phyloP scores from a whole-genome alignment of 2,797 vertebrate species.

The Poeciliopsis turneri region DNA sequence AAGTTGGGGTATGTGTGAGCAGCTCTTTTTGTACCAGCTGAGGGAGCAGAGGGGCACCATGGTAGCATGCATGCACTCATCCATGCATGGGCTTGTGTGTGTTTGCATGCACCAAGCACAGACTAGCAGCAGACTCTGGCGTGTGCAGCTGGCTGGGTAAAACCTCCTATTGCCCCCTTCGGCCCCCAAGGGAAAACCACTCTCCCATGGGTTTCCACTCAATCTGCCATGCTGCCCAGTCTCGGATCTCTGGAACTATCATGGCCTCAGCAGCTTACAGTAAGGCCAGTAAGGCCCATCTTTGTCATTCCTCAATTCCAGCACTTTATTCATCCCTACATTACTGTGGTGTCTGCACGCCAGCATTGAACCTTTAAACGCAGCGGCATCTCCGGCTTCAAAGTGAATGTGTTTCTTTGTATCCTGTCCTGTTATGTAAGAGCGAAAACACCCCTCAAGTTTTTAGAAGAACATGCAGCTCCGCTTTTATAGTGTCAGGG shows the following conservation, averaged over 20 bases:
- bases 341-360: conserved; percentile 21
- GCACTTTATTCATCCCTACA: conserved; percentile 15
- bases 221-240: conserved; percentile 61
- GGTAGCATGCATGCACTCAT: conserved; percentile 24
- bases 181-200: conserved; percentile 65
- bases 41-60: conserved; percentile 66
- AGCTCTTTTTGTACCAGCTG: conserved; percentile 71
- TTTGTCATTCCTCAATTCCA: neutral
- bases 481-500: conserved; percentile 13
- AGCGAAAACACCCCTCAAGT: conserved; percentile 22
- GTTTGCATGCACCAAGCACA: conserved; percentile 43
- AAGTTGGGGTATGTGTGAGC: conserved; percentile 8
- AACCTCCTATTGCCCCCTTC: conserved; percentile 62
- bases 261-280: conserved; percentile 30
- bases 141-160: conserved; percentile 82
- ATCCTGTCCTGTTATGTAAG: conserved; percentile 16
- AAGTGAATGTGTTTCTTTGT: conserved; percentile 28
- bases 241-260: conserved; percentile 41
- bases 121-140: conserved; percentile 75
- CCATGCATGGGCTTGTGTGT: conserved; percentile 15
- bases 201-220: conserved; percentile 69
- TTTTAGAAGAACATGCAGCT: conserved; percentile 20
- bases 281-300: neutral
- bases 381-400: conserved; percentile 29
- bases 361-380: conserved; percentile 40